These are phyloP conservation scores for Lepidurus couesii DNA, from an alignment of 1,140 invertebrate species.

Conservation along the genomic window DNA sequence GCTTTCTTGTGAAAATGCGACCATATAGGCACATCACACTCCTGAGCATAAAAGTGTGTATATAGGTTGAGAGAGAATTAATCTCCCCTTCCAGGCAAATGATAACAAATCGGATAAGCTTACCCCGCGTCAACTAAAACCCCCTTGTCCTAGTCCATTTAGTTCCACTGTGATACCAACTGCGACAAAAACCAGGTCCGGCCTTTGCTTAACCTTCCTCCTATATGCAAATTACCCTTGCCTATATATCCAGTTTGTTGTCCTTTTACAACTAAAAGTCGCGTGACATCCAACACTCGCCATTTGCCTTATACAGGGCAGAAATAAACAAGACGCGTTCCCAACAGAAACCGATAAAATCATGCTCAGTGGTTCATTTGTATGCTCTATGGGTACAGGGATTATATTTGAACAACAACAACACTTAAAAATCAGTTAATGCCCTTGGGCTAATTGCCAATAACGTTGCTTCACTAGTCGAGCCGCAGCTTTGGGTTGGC, in stretches of 20 bases:
- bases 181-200: neutral
- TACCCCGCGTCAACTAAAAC: neutral
- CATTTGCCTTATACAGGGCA: neutral
- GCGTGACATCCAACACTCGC: too few relatives aligned
- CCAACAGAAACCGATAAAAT: neutral
- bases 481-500: constrained; percentile 58
- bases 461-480: constrained; percentile 50
- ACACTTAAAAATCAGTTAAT: constrained; percentile 18
- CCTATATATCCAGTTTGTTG: too few relatives aligned
- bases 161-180: neutral
- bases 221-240: neutral
- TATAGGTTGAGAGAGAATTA: neutral
- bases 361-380: neutral
- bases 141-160: neutral
- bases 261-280: neutral
- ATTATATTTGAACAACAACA: neutral
- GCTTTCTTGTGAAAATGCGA: too few relatives aligned
- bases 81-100: neutral
- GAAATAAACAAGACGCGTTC: neutral
- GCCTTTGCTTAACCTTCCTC: neutral
- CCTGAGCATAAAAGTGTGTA: too few relatives aligned
- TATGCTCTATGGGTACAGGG: neutral
- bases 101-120: neutral
- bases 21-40: too few relatives aligned
- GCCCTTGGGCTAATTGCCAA: constrained; percentile 29